A percentile compares a stretch with the other conserved stretches of the same genome.
phyloP scores from a whole-genome alignment of 2,113 vertebrate genomes.

The Cephalopterus ornatus region DNA sequence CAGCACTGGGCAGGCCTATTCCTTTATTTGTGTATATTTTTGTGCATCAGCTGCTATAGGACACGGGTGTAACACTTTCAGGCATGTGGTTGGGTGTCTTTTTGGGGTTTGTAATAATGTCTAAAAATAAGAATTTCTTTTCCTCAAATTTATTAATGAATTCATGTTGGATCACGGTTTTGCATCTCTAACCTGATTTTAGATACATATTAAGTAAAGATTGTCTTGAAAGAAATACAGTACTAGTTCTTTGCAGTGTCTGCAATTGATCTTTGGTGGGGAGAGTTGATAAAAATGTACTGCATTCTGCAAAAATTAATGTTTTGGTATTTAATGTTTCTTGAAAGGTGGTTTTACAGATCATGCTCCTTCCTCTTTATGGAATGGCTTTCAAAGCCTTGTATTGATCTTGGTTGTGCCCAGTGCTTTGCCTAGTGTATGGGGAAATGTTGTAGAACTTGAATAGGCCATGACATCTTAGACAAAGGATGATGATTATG shows the following conservation, averaged over 20 bases:
- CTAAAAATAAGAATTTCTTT: background rate
- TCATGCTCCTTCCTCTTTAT: background rate
- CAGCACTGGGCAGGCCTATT: slow-evolving; percentile 50
- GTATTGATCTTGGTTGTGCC: background rate
- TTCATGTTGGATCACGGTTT: background rate
- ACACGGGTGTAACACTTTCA: slow-evolving; percentile 46
- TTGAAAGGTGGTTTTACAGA: background rate
- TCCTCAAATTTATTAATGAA: background rate
- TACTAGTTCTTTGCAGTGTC: background rate
- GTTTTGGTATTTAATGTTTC: background rate
- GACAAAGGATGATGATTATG: slow-evolving; percentile 43
- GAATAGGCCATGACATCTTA: slow-evolving; percentile 42
- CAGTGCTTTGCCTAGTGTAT: slow-evolving; percentile 8
- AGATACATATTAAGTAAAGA: background rate
- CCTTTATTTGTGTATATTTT: slow-evolving; percentile 56
- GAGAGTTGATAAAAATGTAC: background rate
- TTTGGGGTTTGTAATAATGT: background rate
- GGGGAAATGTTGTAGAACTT: background rate
- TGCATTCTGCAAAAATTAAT: background rate
- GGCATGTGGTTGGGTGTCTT: slow-evolving; percentile 40
- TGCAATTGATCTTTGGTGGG: background rate
- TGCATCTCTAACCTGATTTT: background rate
- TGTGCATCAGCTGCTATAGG: slow-evolving; percentile 46
- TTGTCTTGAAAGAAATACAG: background rate
- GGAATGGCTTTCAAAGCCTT: background rate